These are phyloP conservation scores for Pagrus major DNA, from an alignment of 2,113 vertebrate genomes.

Conservation along the genomic window DNA sequence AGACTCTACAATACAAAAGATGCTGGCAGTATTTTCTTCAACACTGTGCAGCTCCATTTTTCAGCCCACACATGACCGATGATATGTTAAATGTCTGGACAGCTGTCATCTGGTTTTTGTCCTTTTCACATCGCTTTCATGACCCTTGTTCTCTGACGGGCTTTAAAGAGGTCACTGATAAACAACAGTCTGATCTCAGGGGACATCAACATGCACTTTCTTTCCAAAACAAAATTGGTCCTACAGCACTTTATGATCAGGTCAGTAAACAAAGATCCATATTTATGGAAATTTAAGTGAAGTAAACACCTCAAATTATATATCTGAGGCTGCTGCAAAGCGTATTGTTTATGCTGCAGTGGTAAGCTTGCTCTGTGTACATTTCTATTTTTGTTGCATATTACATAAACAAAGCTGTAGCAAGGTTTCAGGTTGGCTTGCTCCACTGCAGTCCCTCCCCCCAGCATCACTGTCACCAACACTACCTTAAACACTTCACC, in stretches of 20 bases:
- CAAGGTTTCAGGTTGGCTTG: neutral
- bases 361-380: neutral
- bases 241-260: neutral
- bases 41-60: neutral
- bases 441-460: neutral
- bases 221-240: neutral
- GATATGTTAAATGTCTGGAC: neutral
- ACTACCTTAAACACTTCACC: neutral
- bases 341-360: neutral
- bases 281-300: no score
- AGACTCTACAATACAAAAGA: neutral
- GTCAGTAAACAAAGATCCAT: neutral
- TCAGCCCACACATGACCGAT: neutral
- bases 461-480: neutral
- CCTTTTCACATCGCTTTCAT: constrained; percentile 10
- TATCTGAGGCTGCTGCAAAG: neutral
- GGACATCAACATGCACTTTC: neutral
- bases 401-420: neutral
- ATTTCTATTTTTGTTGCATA: neutral
- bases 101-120: constrained; percentile 5
- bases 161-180: neutral
- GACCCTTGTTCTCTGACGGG: neutral
- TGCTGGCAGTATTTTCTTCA: neutral
- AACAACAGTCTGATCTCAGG: constrained; percentile 20
- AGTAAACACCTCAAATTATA: neutral